Evolutionary conservation across 1,140 invertebrate genomes (phyloP).

Genomic region (Lepidurus arcticus): DNA sequence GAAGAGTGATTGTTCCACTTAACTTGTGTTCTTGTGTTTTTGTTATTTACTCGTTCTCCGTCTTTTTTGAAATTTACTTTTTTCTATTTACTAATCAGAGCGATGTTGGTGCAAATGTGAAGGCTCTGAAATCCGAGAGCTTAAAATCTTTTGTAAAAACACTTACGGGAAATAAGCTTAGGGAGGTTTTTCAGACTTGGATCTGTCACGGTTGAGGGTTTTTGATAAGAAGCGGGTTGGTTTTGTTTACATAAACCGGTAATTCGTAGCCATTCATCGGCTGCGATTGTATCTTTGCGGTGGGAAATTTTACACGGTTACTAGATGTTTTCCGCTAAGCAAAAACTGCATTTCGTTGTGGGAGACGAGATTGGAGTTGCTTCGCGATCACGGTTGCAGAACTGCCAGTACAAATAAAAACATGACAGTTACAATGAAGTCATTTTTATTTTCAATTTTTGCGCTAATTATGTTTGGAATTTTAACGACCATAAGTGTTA

Average conservation of each 20-base stretch:
- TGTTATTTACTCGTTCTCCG: not conserved
- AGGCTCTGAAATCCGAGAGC: not conserved
- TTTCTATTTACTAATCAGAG: not conserved
- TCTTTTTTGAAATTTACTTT: not conserved
- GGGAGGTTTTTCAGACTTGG: not conserved
- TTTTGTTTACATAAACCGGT: not conserved
- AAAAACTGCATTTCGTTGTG: not conserved
- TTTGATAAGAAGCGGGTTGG: not conserved
- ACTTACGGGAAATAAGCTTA: not conserved
- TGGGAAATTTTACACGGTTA: not conserved
- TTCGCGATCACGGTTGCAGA: not conserved
- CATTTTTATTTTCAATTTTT: not conserved
- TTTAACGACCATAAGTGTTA: too few relatives aligned
- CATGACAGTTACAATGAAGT: not conserved
- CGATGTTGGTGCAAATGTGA: not conserved
- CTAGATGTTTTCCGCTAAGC: not conserved
- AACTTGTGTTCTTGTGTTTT: not conserved
- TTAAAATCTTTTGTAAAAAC: not conserved
- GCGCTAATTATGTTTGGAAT: too few relatives aligned
- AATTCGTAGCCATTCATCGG: not conserved
- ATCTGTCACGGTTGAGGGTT: not conserved
- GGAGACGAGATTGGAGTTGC: not conserved
- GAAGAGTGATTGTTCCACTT: slow-evolving; percentile 32
- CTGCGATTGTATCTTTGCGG: not conserved
- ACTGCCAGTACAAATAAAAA: not conserved